These are phyloP conservation scores for Mantis religiosa DNA, from an alignment of 2,888 invertebrate species.

Conservation along the genomic window DNA sequence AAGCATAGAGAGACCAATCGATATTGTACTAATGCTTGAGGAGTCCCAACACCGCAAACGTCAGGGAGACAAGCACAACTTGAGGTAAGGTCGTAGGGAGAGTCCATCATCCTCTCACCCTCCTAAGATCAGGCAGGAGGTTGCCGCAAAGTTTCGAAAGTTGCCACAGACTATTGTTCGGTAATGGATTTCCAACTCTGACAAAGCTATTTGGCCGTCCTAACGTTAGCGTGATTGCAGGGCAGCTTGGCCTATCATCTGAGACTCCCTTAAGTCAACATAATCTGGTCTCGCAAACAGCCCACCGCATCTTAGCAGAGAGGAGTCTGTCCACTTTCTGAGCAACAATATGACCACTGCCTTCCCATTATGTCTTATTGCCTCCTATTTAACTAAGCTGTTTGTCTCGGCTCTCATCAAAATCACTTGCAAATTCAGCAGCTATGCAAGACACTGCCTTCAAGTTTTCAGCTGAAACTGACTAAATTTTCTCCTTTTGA, in stretches of 20 bases:
- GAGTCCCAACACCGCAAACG: background rate
- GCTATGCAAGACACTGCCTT: too few relatives aligned
- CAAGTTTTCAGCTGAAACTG: too few relatives aligned
- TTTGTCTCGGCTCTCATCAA: background rate
- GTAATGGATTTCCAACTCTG: constrained; percentile 15
- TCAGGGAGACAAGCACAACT: background rate
- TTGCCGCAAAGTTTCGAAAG: background rate
- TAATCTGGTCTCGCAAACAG: constrained; percentile 24
- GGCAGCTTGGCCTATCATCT: background rate
- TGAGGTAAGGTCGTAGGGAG: background rate
- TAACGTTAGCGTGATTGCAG: constrained; percentile 8
- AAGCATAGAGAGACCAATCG: background rate
- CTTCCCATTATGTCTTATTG: background rate
- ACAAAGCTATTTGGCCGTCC: constrained; percentile 7
- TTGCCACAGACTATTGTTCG: background rate
- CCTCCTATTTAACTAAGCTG: background rate
- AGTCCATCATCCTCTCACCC: background rate
- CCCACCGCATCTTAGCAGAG: background rate
- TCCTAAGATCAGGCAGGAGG: background rate
- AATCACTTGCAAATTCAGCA: too few relatives aligned
- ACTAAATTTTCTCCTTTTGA: too few relatives aligned
- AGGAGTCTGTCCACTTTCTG: background rate
- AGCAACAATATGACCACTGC: background rate
- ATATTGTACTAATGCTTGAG: background rate
- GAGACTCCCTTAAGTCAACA: constrained; percentile 20